phyloP scores from a whole-genome alignment of 2,888 invertebrate genomes.

The Trachelus troglodyta region DNA sequence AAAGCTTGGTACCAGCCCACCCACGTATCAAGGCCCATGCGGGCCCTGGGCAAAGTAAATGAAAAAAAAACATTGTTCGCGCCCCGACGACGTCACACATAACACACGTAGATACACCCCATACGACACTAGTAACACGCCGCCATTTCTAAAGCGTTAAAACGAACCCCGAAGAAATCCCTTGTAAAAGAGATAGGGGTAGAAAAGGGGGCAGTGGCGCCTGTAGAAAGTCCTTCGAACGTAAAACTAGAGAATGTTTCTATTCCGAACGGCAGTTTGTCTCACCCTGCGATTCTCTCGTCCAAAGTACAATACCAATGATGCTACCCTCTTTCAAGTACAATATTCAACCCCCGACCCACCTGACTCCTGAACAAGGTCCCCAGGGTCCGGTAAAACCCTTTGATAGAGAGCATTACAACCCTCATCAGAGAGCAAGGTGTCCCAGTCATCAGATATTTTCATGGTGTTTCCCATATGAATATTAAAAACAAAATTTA shows the following conservation, averaged over 20 bases:
- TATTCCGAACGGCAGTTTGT: slow-evolving; percentile 13
- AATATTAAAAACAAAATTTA: not conserved
- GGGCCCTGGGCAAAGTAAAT: not conserved
- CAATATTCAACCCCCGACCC: not conserved
- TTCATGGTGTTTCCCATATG: not conserved
- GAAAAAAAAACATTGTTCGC: not conserved
- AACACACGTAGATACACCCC: not conserved
- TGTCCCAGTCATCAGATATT: not conserved
- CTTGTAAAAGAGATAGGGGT: not conserved
- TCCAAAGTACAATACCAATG: slow-evolving; percentile 18
- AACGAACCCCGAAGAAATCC: slow-evolving; percentile 4
- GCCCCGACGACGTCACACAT: not conserved
- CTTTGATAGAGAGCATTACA: not conserved
- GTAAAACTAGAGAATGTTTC: slow-evolving; percentile 11
- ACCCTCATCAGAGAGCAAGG: not conserved
- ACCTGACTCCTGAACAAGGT: not conserved
- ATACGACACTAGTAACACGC: not conserved
- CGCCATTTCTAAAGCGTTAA: slow-evolving; percentile 10
- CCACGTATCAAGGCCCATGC: not conserved
- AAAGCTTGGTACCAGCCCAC: not conserved
- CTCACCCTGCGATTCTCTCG: slow-evolving; percentile 14
- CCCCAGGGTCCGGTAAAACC: not conserved
- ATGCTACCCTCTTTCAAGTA: slow-evolving; percentile 4
- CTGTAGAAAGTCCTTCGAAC: not conserved
- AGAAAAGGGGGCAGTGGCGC: not conserved